phyloP scores from a whole-genome alignment of 92 coral and sea anemone genomes.

The Siderastrea siderea region DNA sequence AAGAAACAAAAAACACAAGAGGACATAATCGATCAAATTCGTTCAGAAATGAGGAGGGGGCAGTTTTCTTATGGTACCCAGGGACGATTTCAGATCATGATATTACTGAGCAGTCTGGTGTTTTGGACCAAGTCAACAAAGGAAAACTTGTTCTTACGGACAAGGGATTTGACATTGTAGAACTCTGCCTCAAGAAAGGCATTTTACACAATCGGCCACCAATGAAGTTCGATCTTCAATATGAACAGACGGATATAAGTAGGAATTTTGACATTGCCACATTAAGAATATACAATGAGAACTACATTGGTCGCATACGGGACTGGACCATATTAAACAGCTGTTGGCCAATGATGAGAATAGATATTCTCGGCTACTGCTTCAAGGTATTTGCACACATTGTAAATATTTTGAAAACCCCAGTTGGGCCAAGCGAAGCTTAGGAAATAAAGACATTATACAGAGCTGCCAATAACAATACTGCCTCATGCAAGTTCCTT shows the following conservation, averaged over 20 bases:
- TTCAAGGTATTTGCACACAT: too few species aligned
- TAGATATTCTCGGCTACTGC: background rate
- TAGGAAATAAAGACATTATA: too few species aligned
- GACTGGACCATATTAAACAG: background rate
- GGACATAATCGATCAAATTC: constrained; percentile 11
- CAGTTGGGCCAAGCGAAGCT: too few species aligned
- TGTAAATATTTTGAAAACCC: too few species aligned
- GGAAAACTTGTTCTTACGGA: constrained; percentile 41
- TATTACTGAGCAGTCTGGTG: constrained; percentile 43
- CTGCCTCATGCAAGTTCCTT: background rate
- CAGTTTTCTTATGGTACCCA: constrained; percentile 15
- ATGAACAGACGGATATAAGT: constrained; percentile 22
- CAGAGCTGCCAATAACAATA: background rate
- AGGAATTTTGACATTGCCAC: background rate
- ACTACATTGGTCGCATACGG: background rate
- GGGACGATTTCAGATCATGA: constrained; percentile 32
- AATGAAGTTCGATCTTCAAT: constrained; percentile 38
- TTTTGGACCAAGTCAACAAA: constrained; percentile 7
- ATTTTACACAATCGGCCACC: constrained; percentile 52
- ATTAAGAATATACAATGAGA: background rate
- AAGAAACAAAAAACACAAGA: background rate
- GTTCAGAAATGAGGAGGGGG: constrained; percentile 12
- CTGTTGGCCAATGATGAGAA: background rate
- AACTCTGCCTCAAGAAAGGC: constrained; percentile 39
- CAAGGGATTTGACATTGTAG: constrained; percentile 60